Conservation (phyloP, 2,113 vertebrate genomes). For the Neogale vison region DNA sequence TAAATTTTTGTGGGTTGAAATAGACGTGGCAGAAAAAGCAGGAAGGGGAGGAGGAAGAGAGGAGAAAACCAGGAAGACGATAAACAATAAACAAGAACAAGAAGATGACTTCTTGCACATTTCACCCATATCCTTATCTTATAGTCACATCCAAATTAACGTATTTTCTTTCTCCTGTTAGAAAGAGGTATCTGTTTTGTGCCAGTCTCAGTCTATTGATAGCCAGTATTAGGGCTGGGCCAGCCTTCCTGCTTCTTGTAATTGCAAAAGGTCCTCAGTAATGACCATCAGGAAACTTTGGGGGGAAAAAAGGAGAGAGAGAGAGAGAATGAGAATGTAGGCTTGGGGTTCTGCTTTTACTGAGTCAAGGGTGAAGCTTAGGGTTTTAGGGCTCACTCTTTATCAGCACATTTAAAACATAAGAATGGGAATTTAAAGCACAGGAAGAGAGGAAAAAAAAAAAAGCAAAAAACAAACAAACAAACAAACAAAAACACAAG, state of each 20-base stretch:
- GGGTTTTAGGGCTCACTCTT: not conserved
- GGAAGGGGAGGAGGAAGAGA: too few relatives aligned
- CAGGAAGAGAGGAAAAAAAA: not conserved
- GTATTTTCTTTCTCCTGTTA: not conserved
- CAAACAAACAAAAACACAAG: not conserved
- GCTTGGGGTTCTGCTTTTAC: not conserved
- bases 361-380: not conserved
- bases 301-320: not conserved
- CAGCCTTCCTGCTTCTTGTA: not conserved
- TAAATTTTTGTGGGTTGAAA: not conserved
- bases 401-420: not conserved
- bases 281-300: not conserved
- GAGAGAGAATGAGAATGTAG: not conserved
- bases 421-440: not conserved
- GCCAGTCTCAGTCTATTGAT: not conserved
- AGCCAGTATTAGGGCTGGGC: not conserved
- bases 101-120: not conserved
- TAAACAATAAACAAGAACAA: not conserved
- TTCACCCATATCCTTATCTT: not conserved
- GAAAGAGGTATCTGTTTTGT: not conserved
- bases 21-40: not conserved
- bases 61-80: too few relatives aligned
- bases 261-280: not conserved
- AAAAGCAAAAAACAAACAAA: too few relatives aligned
- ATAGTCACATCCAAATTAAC: not conserved